Base-by-base conservation (phyloP, 2,888 invertebrate species). In the Coremacera marginata region DNA sequence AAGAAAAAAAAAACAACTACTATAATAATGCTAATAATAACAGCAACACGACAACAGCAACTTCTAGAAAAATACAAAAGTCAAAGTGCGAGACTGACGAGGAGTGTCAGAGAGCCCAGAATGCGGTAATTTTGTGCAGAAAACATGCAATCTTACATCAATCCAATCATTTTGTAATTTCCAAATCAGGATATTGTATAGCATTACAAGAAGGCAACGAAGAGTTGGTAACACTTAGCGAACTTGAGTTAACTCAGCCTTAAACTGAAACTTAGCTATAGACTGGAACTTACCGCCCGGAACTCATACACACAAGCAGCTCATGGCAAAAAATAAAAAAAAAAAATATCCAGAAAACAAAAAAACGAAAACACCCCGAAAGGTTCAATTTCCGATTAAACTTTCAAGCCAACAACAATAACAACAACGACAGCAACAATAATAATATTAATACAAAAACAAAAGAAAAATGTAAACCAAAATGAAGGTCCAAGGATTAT, bases 311-410 rank as follows among this genome's bases (percentile, higher is more conserved):
- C 9, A 68, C 25, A 31, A 31, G 70, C 52, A 31, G 55, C 52
- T 5, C 34, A 27, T 34, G n/a, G 27, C 16, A 55, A 3, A 37
- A 44, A 11, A 8, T 31, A 57, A 37, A 25, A 62, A 60, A 72
- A 34, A 55, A 27, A 68, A 49, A 68, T 4, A 55, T 14, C n/a
- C n/a, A n/a, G 81, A 80, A 84, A 81, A 5, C 25, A 70, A 7
- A 5, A 49, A 70, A 7, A 44, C 8, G 19, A 44, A 68, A 68
- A 55, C 70, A 25, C 16, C 84, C 84, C 85, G 81, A 83, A 83
- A 83, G 85, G 84, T 86, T 85, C 84, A 85, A 85, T 85, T 85
- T 86, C 83, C 82, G 85, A 85, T 85, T 84, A 85, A 86, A 68
- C 60, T 68, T n/a, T 27, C 0, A 77, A 78, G 65, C 78, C 74